Evolutionary conservation across 92 coral and sea anemone species (phyloP).

Genomic region (Ricordea florida): DNA sequence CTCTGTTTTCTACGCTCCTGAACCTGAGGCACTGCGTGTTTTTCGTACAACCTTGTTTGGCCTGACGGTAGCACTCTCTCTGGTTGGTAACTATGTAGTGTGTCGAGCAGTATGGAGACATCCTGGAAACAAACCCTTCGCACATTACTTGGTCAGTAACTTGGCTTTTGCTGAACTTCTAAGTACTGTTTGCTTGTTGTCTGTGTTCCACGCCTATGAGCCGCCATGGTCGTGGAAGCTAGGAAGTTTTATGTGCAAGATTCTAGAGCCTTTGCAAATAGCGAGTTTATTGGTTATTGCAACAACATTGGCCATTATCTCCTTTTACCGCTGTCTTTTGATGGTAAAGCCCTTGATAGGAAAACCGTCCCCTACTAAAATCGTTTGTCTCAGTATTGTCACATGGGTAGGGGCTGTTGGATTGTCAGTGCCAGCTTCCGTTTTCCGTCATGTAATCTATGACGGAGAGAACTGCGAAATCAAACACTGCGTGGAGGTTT

Average conservation of each 20-base stretch:
- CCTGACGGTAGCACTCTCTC: slow-evolving; percentile 7
- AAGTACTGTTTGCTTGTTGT: slow-evolving; percentile 14
- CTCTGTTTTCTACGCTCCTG: background rate
- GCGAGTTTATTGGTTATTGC: slow-evolving; percentile 14
- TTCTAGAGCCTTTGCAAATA: slow-evolving; percentile 22
- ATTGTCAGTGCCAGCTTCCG: slow-evolving; percentile 14
- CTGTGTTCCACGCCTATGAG: slow-evolving; percentile 16
- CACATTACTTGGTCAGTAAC: slow-evolving; percentile 21
- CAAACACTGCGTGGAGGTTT: background rate
- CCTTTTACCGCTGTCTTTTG: slow-evolving; percentile 27
- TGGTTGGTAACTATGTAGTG: slow-evolving; percentile 42
- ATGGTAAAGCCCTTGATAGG: slow-evolving; percentile 10
- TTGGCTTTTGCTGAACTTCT: slow-evolving; percentile 46
- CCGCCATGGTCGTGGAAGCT: slow-evolving; percentile 24
- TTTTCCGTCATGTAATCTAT: slow-evolving; percentile 17
- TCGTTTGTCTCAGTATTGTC: background rate
- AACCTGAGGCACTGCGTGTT: slow-evolving; percentile 12
- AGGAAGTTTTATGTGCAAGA: slow-evolving; percentile 17
- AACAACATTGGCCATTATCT: slow-evolving; percentile 13
- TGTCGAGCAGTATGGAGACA: slow-evolving; percentile 25
- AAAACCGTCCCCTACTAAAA: slow-evolving; percentile 1
- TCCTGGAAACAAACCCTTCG: slow-evolving; percentile 13
- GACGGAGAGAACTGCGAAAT: slow-evolving; percentile 1
- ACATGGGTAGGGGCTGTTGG: slow-evolving; percentile 17
- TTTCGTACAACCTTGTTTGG: slow-evolving; percentile 15